phyloP scores from a whole-genome alignment of 2,113 vertebrate species.

The Gadus macrocephalus region DNA sequence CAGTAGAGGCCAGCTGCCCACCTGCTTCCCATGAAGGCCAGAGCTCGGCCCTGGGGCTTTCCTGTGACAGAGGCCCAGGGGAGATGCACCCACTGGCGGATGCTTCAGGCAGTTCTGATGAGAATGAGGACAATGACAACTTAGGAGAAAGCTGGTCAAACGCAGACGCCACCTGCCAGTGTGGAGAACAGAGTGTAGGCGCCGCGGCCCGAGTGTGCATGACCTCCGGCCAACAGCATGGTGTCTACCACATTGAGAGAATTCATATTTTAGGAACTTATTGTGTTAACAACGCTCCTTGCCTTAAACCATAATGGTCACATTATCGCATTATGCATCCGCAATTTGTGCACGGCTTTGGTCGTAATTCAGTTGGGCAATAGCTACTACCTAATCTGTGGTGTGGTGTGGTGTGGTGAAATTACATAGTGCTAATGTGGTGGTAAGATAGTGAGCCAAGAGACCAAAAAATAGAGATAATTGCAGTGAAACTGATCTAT shows the following conservation, averaged over 20 bases:
- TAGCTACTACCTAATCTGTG: too few relatives aligned
- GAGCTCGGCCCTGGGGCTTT: slow-evolving; percentile 28
- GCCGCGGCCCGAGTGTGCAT: slow-evolving; percentile 73
- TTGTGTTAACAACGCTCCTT: too few relatives aligned
- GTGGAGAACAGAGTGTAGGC: slow-evolving; percentile 84
- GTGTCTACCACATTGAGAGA: neutral
- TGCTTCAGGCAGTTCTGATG: slow-evolving; percentile 31
- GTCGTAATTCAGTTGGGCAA: too few relatives aligned
- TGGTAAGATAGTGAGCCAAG: neutral
- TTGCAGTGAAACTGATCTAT: neutral
- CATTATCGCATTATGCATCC: too few relatives aligned
- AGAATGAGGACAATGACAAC: slow-evolving; percentile 39
- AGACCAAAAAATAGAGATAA: neutral
- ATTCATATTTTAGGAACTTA: too few relatives aligned
- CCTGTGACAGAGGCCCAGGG: slow-evolving; percentile 49
- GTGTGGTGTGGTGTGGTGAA: neutral
- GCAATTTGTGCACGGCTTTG: too few relatives aligned
- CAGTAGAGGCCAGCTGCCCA: slow-evolving; percentile 33
- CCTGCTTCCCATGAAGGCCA: slow-evolving; percentile 30
- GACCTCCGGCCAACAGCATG: slow-evolving; percentile 46
- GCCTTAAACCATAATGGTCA: too few relatives aligned
- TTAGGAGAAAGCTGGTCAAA: slow-evolving; percentile 57
- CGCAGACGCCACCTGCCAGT: slow-evolving; percentile 71
- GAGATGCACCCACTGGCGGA: slow-evolving; percentile 43
- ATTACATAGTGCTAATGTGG: neutral